Evolutionary conservation across 2,797 vertebrate species (phyloP), one percentile per base, ranked within the genome.

Genomic region (Aeoliscus strigatus): DNA sequence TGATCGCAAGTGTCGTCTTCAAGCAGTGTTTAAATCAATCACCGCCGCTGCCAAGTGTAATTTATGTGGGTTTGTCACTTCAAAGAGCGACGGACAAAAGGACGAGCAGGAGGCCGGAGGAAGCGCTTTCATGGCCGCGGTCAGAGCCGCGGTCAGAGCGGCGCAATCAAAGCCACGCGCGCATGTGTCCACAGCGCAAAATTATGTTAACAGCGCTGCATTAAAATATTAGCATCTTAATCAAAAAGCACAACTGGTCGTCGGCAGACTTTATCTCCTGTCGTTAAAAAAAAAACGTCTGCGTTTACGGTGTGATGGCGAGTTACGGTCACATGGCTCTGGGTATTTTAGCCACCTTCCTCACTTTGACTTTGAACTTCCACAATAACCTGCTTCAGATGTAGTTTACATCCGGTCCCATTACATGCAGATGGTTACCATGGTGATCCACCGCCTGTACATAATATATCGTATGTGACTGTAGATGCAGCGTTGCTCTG

Each of bases 141-240:
- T n/a, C n/a, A n/a, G n/a, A n/a, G n/a, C n/a, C 26, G 63, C 39
- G 32, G 65, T 55, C 51, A 15, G 29, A 62, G 47, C 46, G 13
- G 77, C 59, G 50, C 51, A 79, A 81, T 84, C 82, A 86, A 87
- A 88, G 72, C 18, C 21, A 60, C 50, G 34, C 51, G 26, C 57
- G 53, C 62, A 72, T 71, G 64, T 38, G 73, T 79, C 68, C 76
- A 43, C 50, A 42, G 57, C 64, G 58, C 45, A 9, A 62, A 73
- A 86, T 89, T 88, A 90, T 88, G 87, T 66, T 87, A 90, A 89
- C 81, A 15, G 79, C 3, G 8, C 27, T 9, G 38, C 55, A 77
- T 90, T 88, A 88, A 70, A 81, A 67, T 81, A 75, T 89, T 88
- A 88, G 17, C 84, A 83, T 84, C 71, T 79, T 76, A 60, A 78